Percentiles rank a stretch among this genome's conserved stretches.
phyloP scores from a whole-genome alignment of 2,113 vertebrate genomes.

The Myrmophylax atrothorax region DNA sequence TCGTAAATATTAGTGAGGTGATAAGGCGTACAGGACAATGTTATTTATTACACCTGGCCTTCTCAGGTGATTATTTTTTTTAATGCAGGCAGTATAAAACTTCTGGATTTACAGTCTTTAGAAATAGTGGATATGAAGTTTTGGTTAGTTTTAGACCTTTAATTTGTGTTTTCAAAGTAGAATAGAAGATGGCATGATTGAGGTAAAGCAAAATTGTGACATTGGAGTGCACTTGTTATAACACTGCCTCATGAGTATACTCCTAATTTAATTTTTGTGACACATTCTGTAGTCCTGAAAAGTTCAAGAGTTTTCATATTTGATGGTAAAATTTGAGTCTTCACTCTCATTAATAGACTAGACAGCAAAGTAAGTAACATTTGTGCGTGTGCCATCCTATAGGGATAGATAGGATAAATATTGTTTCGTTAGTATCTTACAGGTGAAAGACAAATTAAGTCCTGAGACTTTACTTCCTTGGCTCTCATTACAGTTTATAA shows the following conservation, averaged over 20 bases:
- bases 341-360: not conserved
- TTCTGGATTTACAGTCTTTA: not conserved
- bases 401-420: not conserved
- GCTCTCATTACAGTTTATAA: not conserved
- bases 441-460: not conserved
- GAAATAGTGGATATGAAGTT: not conserved
- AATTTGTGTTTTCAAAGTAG: constrained; percentile 11
- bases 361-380: not conserved
- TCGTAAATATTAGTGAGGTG: constrained; percentile 16
- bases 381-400: not conserved
- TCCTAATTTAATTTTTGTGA: not conserved
- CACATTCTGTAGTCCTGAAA: not conserved
- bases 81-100: not conserved
- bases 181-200: not conserved
- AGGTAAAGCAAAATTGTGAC: not conserved
- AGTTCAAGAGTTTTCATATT: not conserved
- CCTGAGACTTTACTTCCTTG: not conserved
- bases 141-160: not conserved
- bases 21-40: not conserved
- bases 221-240: not conserved
- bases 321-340: not conserved
- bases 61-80: not conserved
- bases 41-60: constrained; percentile 8
- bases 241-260: not conserved
- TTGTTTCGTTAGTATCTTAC: not conserved